Base-by-base conservation (phyloP, 2,888 invertebrate genomes). In the Scrobipalpa costella region DNA sequence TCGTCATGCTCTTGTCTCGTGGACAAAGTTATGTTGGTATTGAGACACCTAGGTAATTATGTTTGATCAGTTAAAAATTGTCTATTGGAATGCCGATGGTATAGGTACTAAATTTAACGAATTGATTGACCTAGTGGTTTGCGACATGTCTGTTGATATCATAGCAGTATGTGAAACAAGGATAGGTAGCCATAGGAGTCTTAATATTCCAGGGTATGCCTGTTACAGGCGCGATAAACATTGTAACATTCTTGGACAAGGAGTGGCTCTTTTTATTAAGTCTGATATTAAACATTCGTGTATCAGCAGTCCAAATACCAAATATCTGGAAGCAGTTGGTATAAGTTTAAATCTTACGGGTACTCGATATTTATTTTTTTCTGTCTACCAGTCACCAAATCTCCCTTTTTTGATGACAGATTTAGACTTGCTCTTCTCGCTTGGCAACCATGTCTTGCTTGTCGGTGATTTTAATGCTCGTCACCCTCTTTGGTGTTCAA, bases 301-400 rank as follows among this genome's bases (percentile, higher is more conserved):
- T 7, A 9, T 61, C 9, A 34, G 7, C 17, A 40, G 15, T 15
- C 27, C 34, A 2, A 17, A 33, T 2, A 61, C 61, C 9, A 34
- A 34, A 15, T 8, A 50, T 34, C 9, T 61, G 7, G 61, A 61
- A 61, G 15, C 50, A 1, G n/a, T 61, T 7, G 61, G 49, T 36
- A 33, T 61, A 34, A 5, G 3, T 11, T 3, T 61, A 2, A 8
- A 17, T 15, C 9, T 61, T 15, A 17, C 33, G 2, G 49, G 36
- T 15, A 15, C 7, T 34, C 17, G 40, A 0, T 17, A 34, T 9
- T 36, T 15, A n/a, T 2, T 61, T 11, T 21, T 50, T 17, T 66
- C 66, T 17, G 17, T 57, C 1, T 66, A 64, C 44, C 66, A 66
- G 36, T 66, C 66, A 8, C 66, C 66, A 3, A 66, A 66, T 27